These are phyloP conservation scores for Kryptopterus vitreolus DNA, from an alignment of 2,797 vertebrate species.

Conservation along the genomic window DNA sequence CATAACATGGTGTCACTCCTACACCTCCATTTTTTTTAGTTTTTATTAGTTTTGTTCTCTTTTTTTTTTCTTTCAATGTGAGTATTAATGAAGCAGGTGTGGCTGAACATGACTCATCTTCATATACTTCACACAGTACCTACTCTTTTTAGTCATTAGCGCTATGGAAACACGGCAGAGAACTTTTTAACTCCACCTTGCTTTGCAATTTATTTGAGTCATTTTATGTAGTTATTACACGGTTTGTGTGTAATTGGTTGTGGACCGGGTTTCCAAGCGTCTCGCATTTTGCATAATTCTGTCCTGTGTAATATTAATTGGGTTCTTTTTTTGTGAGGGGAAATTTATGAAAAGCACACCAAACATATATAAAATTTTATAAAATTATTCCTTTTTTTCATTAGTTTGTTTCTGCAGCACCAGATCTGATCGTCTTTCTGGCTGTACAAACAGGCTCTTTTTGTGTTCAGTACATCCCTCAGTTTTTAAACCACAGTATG, in stretches of 20 bases:
- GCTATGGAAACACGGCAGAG: background rate
- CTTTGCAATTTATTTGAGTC: background rate
- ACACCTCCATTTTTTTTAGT: background rate
- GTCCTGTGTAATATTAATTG: background rate
- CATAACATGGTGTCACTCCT: background rate
- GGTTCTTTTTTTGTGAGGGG: background rate
- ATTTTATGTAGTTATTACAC: background rate
- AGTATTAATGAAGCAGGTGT: slow-evolving; percentile 30
- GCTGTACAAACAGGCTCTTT: background rate
- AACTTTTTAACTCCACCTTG: background rate
- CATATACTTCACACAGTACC: slow-evolving; percentile 13
- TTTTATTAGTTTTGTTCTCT: no score
- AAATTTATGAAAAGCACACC: no score
- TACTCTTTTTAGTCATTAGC: background rate
- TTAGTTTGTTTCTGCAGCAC: background rate
- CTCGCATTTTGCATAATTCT: background rate
- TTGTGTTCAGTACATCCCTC: no score
- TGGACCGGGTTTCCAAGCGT: background rate
- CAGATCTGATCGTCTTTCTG: background rate
- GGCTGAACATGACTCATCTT: background rate
- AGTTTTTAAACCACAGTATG: no score
- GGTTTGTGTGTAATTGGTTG: background rate
- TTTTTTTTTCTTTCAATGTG: background rate
- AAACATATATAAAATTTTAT: no score
- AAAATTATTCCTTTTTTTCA: no score